Evolutionary conservation across 2,888 invertebrate species (phyloP), one percentile per base, ranked within the genome.

Genomic region (Melieria crassipennis): DNA sequence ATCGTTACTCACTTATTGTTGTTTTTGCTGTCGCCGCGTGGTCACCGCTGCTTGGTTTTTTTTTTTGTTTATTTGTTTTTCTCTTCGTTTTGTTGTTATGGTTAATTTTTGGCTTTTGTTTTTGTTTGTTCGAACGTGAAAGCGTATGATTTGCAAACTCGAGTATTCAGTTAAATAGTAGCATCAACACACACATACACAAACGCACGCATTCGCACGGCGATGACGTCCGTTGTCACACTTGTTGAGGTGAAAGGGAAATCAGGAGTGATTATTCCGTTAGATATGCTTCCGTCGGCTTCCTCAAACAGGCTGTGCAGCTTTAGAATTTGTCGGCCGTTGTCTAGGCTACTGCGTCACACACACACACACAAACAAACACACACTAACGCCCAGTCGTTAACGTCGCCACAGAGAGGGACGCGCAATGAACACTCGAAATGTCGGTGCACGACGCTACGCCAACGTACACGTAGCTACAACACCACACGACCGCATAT

Each of bases 211-310:
- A 4, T 13, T 42, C 7, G 42, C 43, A n/a, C 30, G 42, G 42
- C 42, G 11, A 10, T 52, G 30, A 10, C 42, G 13, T 16, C 11
- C 42, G 43, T 7, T 58, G 58, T 67, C 60, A 61, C 67, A 67
- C 67, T 67, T 67, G 67, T 67, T 67, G 67, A 67, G 52, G 67
- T 60, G 47, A 11, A 50, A 67, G 16, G 57, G 60, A 58, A 45
- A 1, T 56, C 43, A 66, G 61, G 52, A 45, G 60, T 67, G 58
- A 67, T 67, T 67, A 67, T 43, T 60, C 45, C 52, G 60, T 67
- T 52, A 45, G 45, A 10, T 52, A 60, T 67, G 45, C 45, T 61
- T 52, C 43, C 52, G 60, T 16, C 52, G 45, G 45, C 45, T 16
- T 4, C 11, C 13, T 45, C 60, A 48, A 52, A 60, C 60, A 52